Evolutionary conservation across 2,888 invertebrate genomes (phyloP).

Genomic region (Gymnoscelis rufifasciata): DNA sequence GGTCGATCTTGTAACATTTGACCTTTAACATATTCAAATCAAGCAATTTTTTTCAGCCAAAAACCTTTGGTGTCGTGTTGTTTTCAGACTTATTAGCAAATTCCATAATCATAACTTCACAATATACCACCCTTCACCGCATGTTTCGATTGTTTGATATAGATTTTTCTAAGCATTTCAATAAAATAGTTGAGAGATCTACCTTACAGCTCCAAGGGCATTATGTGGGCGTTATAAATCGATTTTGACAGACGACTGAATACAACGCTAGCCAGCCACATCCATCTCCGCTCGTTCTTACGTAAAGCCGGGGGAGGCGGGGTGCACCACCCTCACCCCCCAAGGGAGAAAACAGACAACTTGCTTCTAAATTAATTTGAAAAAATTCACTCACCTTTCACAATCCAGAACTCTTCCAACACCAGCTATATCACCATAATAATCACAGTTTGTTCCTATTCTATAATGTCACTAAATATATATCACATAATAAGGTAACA

Average conservation of each 20-base stretch:
- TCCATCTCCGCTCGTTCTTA: constrained; percentile 52
- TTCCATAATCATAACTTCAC: no score
- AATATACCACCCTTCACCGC: no score
- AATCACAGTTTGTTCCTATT: constrained; percentile 77
- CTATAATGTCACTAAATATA: constrained; percentile 69
- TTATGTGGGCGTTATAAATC: no score
- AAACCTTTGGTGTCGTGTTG: no score
- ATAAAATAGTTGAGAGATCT: no score
- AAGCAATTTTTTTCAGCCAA: no score
- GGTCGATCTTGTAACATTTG: no score
- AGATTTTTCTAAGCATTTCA: no score
- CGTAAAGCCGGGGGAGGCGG: constrained; percentile 54
- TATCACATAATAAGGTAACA: constrained; percentile 78
- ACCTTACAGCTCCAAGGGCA: no score
- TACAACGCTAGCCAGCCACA: constrained; percentile 46
- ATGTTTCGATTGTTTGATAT: no score
- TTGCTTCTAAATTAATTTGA: constrained; percentile 50
- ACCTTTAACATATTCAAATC: no score
- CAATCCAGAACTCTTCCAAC: constrained; percentile 63
- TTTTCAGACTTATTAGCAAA: no score
- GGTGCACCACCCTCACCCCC: constrained; percentile 30
- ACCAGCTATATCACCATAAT: constrained; percentile 74
- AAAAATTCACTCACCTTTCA: constrained; percentile 57
- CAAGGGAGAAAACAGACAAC: constrained; percentile 33
- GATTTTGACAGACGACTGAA: constrained; percentile 63